Evolutionary conservation across 2,797 vertebrate species (phyloP).

Genomic region (Apodemus agrarius): DNA sequence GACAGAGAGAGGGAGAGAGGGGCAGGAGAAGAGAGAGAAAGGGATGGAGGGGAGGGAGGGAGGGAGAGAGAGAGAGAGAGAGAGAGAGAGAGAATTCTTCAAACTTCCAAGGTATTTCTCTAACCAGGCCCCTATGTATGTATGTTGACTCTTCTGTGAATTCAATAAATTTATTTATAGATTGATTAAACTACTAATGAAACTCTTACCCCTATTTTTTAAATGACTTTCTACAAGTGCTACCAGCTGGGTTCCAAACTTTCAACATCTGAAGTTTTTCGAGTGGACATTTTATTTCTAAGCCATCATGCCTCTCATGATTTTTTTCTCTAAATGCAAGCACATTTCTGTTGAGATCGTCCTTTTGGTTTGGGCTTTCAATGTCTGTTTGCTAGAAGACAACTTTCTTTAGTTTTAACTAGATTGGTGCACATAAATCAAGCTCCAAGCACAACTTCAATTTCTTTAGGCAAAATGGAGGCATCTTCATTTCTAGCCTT

Average conservation of each 20-base stretch:
- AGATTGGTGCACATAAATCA: neutral
- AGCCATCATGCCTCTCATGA: neutral
- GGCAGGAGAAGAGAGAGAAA: neutral
- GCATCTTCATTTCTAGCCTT: constrained; percentile 38
- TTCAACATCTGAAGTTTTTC: neutral
- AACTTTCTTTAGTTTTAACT: neutral
- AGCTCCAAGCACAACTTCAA: neutral
- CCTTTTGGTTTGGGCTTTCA: neutral
- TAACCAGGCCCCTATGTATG: neutral
- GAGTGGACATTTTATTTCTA: neutral
- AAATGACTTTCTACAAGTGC: neutral
- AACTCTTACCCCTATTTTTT: neutral
- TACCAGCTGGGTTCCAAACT: neutral
- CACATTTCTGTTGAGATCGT: neutral
- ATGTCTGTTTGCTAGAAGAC: neutral
- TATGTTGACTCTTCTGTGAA: neutral
- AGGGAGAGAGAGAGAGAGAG: neutral
- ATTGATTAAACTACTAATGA: neutral
- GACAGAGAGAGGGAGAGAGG: fast-evolving
- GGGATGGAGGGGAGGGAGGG: too few relatives aligned
- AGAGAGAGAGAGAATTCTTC: neutral
- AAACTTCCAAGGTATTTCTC: neutral
- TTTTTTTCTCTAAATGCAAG: neutral
- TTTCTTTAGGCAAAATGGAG: constrained; percentile 48
- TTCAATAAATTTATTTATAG: neutral